Evolutionary conservation across 2,888 invertebrate species (phyloP).

Genomic region (Dicranocentrus wangi): DNA sequence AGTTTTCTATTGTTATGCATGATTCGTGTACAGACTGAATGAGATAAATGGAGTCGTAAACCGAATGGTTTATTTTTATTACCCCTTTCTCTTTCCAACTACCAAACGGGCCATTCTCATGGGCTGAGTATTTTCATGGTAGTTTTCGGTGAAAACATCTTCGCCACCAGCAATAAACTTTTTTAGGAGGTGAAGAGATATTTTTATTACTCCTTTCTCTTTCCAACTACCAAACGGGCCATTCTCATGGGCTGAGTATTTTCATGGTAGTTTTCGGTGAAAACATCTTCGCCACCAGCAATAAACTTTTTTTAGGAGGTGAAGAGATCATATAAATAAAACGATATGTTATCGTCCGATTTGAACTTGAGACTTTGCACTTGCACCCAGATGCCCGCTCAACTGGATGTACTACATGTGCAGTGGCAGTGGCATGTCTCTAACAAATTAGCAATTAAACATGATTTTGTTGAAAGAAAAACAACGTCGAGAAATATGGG

Average conservation of each 20-base stretch:
- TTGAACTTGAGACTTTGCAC: constrained; percentile 46
- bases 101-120: not conserved
- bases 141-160: constrained; percentile 27
- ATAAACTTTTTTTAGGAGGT: no score
- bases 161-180: not conserved
- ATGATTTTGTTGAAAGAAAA: no score
- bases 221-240: not conserved
- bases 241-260: no score
- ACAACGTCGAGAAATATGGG: no score
- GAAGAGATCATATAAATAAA: no score
- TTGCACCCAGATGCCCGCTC: no score
- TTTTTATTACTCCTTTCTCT: constrained; percentile 18
- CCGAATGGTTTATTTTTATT: constrained; percentile 3
- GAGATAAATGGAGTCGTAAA: constrained; percentile 22
- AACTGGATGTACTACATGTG: not conserved
- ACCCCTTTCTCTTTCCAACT: constrained; percentile 6
- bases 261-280: constrained; percentile 19
- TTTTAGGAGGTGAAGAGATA: not conserved
- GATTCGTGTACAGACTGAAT: not conserved
- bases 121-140: constrained; percentile 31
- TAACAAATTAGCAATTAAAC: no score
- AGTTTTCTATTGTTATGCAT: not conserved
- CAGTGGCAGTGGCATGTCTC: no score
- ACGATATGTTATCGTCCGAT: no score
- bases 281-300: not conserved